phyloP scores from a whole-genome alignment of 1,140 invertebrate genomes.

The Gyrodactylus salaris region DNA sequence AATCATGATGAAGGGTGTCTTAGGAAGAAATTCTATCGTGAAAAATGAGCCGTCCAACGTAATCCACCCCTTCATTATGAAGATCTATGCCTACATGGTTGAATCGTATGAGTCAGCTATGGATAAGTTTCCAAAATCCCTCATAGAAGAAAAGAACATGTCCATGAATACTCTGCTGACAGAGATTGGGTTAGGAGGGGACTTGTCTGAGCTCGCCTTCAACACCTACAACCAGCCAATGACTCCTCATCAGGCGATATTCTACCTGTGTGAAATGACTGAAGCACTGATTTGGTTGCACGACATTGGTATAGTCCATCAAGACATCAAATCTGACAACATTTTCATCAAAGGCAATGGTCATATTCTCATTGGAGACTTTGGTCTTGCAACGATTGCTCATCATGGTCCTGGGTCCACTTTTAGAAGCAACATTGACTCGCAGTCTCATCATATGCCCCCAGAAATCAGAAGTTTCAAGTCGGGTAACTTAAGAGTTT shows the following conservation, averaged over 20 bases:
- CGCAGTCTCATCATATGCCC: background rate
- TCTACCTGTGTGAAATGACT: background rate
- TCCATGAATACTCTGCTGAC: background rate
- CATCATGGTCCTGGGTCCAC: background rate
- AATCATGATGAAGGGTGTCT: background rate
- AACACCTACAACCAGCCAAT: background rate
- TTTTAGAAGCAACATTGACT: background rate
- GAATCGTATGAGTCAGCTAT: background rate
- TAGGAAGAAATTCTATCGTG: too few relatives aligned
- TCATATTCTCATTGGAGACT: background rate
- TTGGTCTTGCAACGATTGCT: background rate
- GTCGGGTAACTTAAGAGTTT: background rate
- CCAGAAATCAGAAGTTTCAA: background rate
- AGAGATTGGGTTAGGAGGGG: background rate
- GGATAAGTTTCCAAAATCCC: background rate
- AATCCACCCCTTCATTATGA: background rate
- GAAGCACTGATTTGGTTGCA: background rate
- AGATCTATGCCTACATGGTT: background rate
- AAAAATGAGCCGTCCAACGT: background rate
- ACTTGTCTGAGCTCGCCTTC: background rate
- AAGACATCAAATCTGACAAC: conserved; percentile 2
- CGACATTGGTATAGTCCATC: conserved; percentile 5
- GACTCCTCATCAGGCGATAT: background rate
- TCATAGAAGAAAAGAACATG: background rate
- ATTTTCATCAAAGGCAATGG: background rate